A percentile compares a stretch with the other conserved stretches of the same genome.
Evolutionary conservation across 2,888 invertebrate genomes (phyloP).

Genomic region (Ophioninae sp.): DNA sequence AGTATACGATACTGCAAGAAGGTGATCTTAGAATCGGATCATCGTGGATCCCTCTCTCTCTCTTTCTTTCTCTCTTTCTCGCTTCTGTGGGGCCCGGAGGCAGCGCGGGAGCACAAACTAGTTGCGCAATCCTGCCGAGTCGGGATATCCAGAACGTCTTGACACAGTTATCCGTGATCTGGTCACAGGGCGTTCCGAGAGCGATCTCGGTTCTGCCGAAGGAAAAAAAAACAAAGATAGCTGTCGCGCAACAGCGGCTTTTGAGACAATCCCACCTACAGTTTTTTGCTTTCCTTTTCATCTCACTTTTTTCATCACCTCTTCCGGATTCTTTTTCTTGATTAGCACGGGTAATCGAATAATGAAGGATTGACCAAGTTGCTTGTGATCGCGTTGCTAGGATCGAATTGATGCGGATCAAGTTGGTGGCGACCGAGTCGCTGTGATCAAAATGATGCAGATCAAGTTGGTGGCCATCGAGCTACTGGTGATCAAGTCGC

Average conservation of each 20-base stretch:
- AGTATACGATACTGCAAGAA: constrained; percentile 65
- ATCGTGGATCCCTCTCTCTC: constrained; percentile 68
- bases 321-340: constrained; percentile 33
- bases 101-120: constrained; percentile 56
- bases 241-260: constrained; percentile 57
- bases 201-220: constrained; percentile 26
- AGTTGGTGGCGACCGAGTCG: too few relatives aligned
- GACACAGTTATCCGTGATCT: constrained; percentile 75
- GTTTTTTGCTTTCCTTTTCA: constrained; percentile 3
- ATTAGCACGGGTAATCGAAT: neutral
- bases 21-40: constrained; percentile 70
- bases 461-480: too few relatives aligned
- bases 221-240: constrained; percentile 41
- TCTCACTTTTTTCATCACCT: constrained; percentile 21
- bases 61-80: constrained; percentile 33
- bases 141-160: constrained; percentile 75
- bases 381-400: too few relatives aligned
- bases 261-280: constrained; percentile 18
- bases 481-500: too few relatives aligned
- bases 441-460: too few relatives aligned
- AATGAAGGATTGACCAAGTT: neutral
- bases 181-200: constrained; percentile 72
- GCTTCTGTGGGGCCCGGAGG: constrained; percentile 54
- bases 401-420: too few relatives aligned
- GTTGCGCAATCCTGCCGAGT: constrained; percentile 72